Base-by-base conservation (phyloP, 2,113 vertebrate genomes). In the Puntigrus tetrazona region DNA sequence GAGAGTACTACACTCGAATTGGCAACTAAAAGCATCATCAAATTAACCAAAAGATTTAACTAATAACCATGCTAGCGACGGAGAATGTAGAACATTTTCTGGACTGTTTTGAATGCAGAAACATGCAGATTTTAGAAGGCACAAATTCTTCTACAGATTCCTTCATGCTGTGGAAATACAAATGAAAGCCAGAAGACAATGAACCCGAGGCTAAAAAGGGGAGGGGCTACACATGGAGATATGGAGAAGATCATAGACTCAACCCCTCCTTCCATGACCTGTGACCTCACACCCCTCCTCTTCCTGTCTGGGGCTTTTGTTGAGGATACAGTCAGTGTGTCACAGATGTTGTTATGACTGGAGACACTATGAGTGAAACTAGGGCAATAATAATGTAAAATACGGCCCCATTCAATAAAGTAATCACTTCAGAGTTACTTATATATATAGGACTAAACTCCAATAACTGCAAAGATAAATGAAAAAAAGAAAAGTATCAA, bases 271-370 rank as follows among this genome's bases (percentile, higher is more conserved):
- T 78, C 80, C 4, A 22, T 52, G 83, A 78, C 84, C 91, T 85
- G 11, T 88, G 88, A 87, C 89, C 90, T 72, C 86, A 38, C 36
- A 18, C 91, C 91, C 89, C 81, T 82, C 79, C 87, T 84, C 43
- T 87, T 11, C 87, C 88, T 72, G 67, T 83, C 75, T 73, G 38
- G 86, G 67, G 87, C 83, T 79, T 73, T 27, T 82, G 90, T 69
- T 70, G 11, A 69, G 18, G 36, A 47, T 43, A 8, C 5, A 9
- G 25, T 50, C 65, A 10, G 38, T 22, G 52, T 14, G 5, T 25
- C 86, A 89, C 92, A 92, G 91, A 93, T 93, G 92, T 90, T 84
- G 25, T 85, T 38, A 61, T 79, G 70, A 85, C 88, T 41, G 84
- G 65, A 57, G 59, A 84, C 9, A 34, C n/a, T 38, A 8, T 79